Percentiles rank a stretch among this genome's conserved stretches.
Conservation (phyloP, 2,888 invertebrate genomes). For the Leucophenga montana region DNA sequence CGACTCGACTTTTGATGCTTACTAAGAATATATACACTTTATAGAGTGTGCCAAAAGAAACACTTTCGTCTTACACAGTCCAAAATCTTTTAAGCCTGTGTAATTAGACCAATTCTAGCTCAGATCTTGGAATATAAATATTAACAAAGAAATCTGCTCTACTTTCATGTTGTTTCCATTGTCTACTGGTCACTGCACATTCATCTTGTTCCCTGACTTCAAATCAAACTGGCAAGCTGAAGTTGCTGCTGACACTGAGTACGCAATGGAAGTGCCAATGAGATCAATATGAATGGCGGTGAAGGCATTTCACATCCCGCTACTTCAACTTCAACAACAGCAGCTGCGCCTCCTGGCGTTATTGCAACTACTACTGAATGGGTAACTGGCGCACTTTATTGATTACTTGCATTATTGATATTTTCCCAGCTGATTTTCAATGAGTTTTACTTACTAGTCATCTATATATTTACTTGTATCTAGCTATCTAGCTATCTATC, state of each 20-base stretch:
- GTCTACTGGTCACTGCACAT: too few species aligned
- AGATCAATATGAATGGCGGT: constrained; percentile 14
- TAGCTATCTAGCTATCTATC: constrained; percentile 48
- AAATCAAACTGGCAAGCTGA: constrained; percentile 28
- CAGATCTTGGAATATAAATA: too few species aligned
- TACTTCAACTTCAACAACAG: neutral
- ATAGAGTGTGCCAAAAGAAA: too few species aligned
- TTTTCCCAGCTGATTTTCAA: constrained; percentile 36
- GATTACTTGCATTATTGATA: constrained; percentile 39
- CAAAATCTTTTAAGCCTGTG: too few species aligned
- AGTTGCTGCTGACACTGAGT: constrained; percentile 36
- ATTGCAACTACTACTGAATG: constrained; percentile 26
- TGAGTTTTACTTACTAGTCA: constrained; percentile 34
- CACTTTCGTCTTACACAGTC: too few species aligned
- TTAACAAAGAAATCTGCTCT: too few species aligned
- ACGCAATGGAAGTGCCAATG: constrained; percentile 22
- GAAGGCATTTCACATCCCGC: neutral
- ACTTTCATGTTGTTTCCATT: too few species aligned
- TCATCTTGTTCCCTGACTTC: too few species aligned
- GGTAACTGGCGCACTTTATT: constrained; percentile 16
- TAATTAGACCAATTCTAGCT: too few species aligned
- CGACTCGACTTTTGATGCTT: too few species aligned
- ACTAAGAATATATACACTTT: too few species aligned
- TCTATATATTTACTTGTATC: constrained; percentile 42
- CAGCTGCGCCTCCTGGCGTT: neutral